Percentiles rank a stretch among this genome's conserved stretches.
phyloP scores from a whole-genome alignment of 2,797 vertebrate species.

The Carapus acus region DNA sequence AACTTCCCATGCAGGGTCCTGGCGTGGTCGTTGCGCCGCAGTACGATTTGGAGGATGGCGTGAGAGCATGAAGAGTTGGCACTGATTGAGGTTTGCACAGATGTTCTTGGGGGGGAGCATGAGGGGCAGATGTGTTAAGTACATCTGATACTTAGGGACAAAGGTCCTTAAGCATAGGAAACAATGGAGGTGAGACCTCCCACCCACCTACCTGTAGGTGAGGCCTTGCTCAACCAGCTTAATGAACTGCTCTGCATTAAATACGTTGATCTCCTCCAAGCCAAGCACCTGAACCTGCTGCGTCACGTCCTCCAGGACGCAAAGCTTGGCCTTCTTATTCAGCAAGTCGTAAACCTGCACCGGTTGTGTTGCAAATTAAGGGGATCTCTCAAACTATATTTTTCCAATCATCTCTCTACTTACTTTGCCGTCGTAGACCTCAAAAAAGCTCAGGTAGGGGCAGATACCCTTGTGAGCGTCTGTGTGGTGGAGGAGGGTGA shows the following conservation, averaged over 20 bases:
- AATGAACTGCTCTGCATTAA: constrained; percentile 86
- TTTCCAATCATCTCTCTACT: constrained; percentile 3
- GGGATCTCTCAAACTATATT: too few species aligned
- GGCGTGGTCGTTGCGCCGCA: constrained; percentile 71
- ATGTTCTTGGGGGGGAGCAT: constrained; percentile 77
- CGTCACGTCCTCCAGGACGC: constrained; percentile 89
- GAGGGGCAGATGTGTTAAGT: not conserved
- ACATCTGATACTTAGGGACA: too few species aligned
- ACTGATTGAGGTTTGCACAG: constrained; percentile 93
- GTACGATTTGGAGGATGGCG: constrained; percentile 88
- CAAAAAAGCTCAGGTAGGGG: constrained; percentile 90
- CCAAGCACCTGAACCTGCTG: constrained; percentile 95
- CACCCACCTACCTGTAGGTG: constrained; percentile 76
- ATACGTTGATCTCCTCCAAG: constrained; percentile 80
- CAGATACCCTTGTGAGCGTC: constrained; percentile 75
- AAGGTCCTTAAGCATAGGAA: not conserved
- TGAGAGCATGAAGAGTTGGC: constrained; percentile 93
- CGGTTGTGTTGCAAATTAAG: not conserved
- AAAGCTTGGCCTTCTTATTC: constrained; percentile 90
- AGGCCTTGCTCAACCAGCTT: constrained; percentile 85
- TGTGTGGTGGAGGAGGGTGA: constrained; percentile 77
- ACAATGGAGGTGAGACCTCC: too few species aligned
- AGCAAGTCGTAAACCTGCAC: constrained; percentile 89
- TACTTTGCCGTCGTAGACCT: constrained; percentile 98
- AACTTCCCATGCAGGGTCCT: constrained; percentile 86